Evolutionary conservation across 1,140 invertebrate genomes (phyloP), one percentile per base, ranked within the genome.

Genomic region (Apocrypta bakeri): DNA sequence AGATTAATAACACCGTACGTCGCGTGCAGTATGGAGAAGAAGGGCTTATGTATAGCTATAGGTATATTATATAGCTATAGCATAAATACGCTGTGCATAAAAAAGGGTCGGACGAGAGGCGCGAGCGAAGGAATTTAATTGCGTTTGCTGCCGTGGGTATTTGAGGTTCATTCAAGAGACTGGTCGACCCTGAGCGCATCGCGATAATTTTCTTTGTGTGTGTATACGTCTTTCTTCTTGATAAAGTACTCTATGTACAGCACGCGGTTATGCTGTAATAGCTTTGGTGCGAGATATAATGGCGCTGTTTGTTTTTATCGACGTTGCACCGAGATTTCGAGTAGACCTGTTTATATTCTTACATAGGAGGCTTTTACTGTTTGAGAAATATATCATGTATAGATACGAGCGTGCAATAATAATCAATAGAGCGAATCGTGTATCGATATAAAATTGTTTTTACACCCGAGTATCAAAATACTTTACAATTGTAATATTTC

Each of bases 81-180:
- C 27, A 9, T 25, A 1, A 6, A 24, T 48, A 17, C n/a, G n/a
- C n/a, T n/a, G n/a, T n/a, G n/a, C 25, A 21, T 1, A 56, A 56
- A 56, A 56, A 56, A 21, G 48, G 48, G 48, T 3, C 48, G 17
- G 48, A 1, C 42, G 63, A 64, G 63, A 29, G 63, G 63, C 24
- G 63, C 24, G 63, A 29, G 63, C 24, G 25, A 27, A 66, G 24
- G 63, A 66, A 66, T 66, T 66, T 25, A 66, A 66, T 66, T 66
- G 63, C 24, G n/a, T n/a, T 56, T 83, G 86, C 86, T 85, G 86
- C 84, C 85, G 85, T 79, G 85, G 84, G 84, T 42, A 86, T 87
- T 87, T 87, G 87, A 87, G 85, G 87, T 84, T 88, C 87, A 88
- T 88, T 88, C 87, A 87, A 87, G 86, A 83, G 84, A 88, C 86